Conservation (phyloP, 2,797 vertebrate genomes). For the Artibeus lituratus region DNA sequence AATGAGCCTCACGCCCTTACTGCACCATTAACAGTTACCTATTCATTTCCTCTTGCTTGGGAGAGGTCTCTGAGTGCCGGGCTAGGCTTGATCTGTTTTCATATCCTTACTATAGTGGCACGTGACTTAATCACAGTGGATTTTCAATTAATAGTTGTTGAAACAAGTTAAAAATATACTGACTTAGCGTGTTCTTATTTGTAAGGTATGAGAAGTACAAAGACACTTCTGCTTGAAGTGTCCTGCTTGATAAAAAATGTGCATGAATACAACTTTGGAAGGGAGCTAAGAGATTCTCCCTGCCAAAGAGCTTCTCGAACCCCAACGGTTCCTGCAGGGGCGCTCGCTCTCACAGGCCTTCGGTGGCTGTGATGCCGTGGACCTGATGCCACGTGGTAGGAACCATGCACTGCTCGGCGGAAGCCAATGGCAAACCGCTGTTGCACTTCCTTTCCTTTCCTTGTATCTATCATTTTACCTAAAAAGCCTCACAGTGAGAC, state of each 20-base stretch:
- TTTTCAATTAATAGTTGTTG: neutral
- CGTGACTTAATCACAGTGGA: neutral
- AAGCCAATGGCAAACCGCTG: neutral
- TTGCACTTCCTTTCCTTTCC: neutral
- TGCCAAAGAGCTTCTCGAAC: neutral
- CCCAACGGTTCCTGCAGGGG: neutral
- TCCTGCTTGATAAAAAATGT: neutral
- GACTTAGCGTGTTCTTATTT: neutral
- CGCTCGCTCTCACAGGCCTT: fast-evolving
- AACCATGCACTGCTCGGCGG: neutral
- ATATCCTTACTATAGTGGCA: neutral
- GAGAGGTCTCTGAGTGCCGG: neutral
- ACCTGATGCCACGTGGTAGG: neutral
- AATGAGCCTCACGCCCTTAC: neutral
- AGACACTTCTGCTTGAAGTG: neutral
- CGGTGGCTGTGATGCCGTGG: neutral
- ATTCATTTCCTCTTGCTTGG: neutral
- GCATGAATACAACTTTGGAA: neutral
- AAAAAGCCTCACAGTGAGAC: neutral
- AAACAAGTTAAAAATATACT: constrained; percentile 4
- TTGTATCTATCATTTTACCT: neutral
- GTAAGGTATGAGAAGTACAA: neutral
- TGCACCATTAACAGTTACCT: neutral
- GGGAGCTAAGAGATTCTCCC: neutral
- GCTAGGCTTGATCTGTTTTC: neutral